These are phyloP conservation scores for Paratilapia polleni DNA, from an alignment of 2,113 vertebrate genomes.

Conservation along the genomic window DNA sequence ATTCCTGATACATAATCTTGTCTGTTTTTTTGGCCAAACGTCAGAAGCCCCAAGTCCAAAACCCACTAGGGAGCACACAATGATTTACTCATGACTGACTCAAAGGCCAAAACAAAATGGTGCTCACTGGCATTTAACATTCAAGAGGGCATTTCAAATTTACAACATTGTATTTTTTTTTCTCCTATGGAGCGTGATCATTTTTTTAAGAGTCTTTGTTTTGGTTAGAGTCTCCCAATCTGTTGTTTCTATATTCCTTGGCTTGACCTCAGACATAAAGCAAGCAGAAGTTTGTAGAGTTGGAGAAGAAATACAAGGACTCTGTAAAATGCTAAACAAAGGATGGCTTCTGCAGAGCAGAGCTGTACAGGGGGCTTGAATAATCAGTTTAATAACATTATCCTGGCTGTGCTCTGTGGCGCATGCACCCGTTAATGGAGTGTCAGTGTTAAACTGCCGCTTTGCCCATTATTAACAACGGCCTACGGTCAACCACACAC, in stretches of 20 bases:
- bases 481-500: constrained; percentile 74
- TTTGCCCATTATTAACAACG: constrained; percentile 77
- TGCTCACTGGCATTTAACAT: constrained; percentile 61
- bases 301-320: constrained; percentile 38
- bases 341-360: constrained; percentile 35
- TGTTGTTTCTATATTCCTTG: background rate
- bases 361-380: constrained; percentile 60
- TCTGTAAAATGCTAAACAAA: constrained; percentile 56
- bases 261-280: constrained; percentile 15
- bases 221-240: background rate
- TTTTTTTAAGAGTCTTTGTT: constrained; percentile 21
- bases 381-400: constrained; percentile 82
- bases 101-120: constrained; percentile 64
- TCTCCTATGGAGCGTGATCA: background rate
- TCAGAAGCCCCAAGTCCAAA: constrained; percentile 37
- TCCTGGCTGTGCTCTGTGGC: constrained; percentile 71
- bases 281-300: constrained; percentile 45
- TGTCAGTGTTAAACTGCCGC: constrained; percentile 79
- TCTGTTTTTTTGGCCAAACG: constrained; percentile 18
- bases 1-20: constrained; percentile 49
- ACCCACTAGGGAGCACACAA: constrained; percentile 2
- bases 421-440: constrained; percentile 76
- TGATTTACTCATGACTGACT: constrained; percentile 61
- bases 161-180: constrained; percentile 16
- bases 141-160: constrained; percentile 47